These are phyloP conservation scores for Popillia japonica DNA, from an alignment of 1,140 invertebrate genomes.

Conservation along the genomic window DNA sequence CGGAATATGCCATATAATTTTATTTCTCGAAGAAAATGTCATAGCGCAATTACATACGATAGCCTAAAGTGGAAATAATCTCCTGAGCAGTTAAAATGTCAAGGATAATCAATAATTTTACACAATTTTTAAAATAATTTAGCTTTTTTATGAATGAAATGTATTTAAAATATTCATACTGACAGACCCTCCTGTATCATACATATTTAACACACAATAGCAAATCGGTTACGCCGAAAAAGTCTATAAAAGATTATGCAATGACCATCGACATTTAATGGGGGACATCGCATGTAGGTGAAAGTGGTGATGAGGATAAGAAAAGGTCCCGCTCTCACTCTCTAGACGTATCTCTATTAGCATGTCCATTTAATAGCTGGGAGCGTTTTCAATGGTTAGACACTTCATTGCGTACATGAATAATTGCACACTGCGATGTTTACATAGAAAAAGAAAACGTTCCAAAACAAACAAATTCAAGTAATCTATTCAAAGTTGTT, in stretches of 20 bases:
- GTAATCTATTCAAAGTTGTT: not conserved
- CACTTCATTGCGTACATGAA: not conserved
- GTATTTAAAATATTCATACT: not conserved
- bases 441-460: not conserved
- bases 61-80: not conserved
- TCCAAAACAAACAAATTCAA: not conserved
- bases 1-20: not conserved
- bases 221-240: not conserved
- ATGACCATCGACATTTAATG: not conserved
- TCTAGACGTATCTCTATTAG: not conserved
- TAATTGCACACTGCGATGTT: not conserved
- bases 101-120: not conserved
- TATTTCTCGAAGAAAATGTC: constrained; percentile 7
- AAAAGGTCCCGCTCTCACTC: not conserved
- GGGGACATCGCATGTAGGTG: not conserved
- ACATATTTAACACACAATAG: not conserved
- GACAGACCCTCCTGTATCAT: not conserved
- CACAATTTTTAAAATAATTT: not conserved
- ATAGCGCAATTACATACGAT: not conserved
- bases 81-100: not conserved
- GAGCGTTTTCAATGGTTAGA: not conserved
- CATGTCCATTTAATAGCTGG: not conserved
- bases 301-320: not conserved
- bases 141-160: not conserved
- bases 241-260: not conserved